phyloP scores from a whole-genome alignment of 2,113 vertebrate species.

The Anoplopoma fimbria region DNA sequence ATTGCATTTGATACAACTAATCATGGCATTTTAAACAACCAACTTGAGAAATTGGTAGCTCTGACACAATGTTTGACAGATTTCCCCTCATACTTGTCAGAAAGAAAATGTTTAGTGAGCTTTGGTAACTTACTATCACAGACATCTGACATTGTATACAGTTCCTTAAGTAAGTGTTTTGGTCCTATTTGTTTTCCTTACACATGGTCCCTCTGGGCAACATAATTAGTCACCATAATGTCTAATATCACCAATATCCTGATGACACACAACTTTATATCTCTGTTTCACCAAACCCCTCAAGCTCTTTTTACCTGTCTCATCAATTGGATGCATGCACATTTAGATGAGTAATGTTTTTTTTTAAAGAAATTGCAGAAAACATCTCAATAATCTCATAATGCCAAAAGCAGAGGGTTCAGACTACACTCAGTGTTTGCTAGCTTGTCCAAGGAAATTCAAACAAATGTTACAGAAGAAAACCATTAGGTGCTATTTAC shows the following conservation, averaged over 20 bases:
- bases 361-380: neutral
- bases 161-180: too few species aligned
- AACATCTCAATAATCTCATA: too few species aligned
- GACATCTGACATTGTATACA: too few species aligned
- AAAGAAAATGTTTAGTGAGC: too few species aligned
- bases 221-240: neutral
- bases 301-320: neutral
- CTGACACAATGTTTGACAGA: too few species aligned
- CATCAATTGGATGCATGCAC: neutral
- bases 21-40: too few species aligned
- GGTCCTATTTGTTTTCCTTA: too few species aligned
- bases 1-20: neutral
- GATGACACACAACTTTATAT: neutral
- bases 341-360: neutral
- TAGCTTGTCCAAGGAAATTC: neutral
- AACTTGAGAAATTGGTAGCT: too few species aligned
- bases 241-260: neutral
- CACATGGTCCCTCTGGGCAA: too few species aligned
- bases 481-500: neutral
- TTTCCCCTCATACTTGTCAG: too few species aligned
- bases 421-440: neutral
- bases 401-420: too few species aligned
- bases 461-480: neutral
- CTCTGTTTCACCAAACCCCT: neutral
- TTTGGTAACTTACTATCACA: too few species aligned